These are phyloP conservation scores for Scaptomyza polygonia DNA, from an alignment of 2,888 invertebrate genomes.

Conservation along the genomic window DNA sequence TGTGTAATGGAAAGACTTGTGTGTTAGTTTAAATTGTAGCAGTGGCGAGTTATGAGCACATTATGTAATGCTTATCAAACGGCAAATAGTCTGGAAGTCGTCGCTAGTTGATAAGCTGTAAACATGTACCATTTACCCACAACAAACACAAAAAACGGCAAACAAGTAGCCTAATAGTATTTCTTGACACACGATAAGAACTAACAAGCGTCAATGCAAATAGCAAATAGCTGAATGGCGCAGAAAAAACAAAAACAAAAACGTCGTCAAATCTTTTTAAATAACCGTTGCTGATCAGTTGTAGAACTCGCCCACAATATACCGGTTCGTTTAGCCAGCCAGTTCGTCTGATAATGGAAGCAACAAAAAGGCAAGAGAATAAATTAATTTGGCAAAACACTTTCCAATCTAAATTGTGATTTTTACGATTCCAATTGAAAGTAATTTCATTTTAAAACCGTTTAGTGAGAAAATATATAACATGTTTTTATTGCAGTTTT, in stretches of 20 bases:
- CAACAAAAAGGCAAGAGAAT: slow-evolving; percentile 47
- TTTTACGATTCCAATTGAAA: too few species aligned
- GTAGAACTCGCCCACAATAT: background rate
- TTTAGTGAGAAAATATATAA: background rate
- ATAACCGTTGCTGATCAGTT: slow-evolving; percentile 34
- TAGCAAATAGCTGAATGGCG: slow-evolving; percentile 26
- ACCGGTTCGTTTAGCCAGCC: slow-evolving; percentile 1
- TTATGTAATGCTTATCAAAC: slow-evolving; percentile 5
- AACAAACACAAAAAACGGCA: background rate
- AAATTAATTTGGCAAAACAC: too few species aligned
- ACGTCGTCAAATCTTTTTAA: slow-evolving; percentile 9
- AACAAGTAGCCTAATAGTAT: slow-evolving; percentile 29
- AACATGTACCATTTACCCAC: slow-evolving; percentile 3
- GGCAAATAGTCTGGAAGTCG: slow-evolving; percentile 1
- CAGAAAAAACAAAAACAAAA: slow-evolving; percentile 9
- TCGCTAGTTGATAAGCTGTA: slow-evolving; percentile 38
- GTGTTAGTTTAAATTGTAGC: background rate
- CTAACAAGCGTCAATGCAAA: slow-evolving; percentile 35
- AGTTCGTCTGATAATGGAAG: slow-evolving; percentile 34
- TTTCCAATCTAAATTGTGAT: too few species aligned
- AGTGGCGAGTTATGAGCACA: background rate
- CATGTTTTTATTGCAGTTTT: too few species aligned
- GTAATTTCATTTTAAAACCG: background rate
- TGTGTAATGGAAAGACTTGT: background rate
- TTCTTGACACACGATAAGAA: slow-evolving; percentile 39